Percentiles rank a stretch among this genome's conserved stretches.
These are phyloP conservation scores for Molothrus ater DNA, from an alignment of 2,797 vertebrate genomes.

Conservation along the genomic window DNA sequence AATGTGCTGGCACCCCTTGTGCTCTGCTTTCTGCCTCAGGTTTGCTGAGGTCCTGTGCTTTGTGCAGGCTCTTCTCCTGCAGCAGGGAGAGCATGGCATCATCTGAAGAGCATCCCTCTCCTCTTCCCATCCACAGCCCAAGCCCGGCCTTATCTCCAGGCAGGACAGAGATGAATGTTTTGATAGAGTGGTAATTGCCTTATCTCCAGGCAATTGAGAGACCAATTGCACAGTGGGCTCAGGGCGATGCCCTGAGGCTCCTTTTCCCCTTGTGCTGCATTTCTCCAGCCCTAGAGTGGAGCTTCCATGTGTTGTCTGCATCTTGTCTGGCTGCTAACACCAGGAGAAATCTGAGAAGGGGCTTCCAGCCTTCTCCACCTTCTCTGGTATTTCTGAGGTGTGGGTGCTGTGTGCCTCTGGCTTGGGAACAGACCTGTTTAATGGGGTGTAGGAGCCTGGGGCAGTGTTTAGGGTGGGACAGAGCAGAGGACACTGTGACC, in stretches of 20 bases:
- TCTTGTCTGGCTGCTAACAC: not conserved
- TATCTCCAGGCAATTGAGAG: not conserved
- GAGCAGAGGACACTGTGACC: not conserved
- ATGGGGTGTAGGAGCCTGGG: not conserved
- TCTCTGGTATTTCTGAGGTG: not conserved
- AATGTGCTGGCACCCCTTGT: not conserved
- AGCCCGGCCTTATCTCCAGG: not conserved
- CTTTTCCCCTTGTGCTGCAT: not conserved
- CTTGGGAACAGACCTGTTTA: not conserved
- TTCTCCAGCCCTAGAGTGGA: not conserved
- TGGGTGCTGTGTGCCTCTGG: not conserved
- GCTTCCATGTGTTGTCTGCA: not conserved
- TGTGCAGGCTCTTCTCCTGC: not conserved
- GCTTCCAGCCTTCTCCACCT: not conserved
- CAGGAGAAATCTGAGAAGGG: not conserved
- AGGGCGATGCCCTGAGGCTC: not conserved
- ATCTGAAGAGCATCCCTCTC: not conserved
- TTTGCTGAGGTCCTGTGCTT: not conserved
- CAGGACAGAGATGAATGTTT: not conserved
- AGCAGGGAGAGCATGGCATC: accelerated
- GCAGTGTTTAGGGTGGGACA: not conserved
- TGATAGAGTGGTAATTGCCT: not conserved
- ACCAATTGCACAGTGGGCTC: not conserved
- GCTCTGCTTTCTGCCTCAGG: not conserved
- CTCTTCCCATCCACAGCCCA: not conserved